Base-by-base conservation (phyloP, 1,140 invertebrate species). In the Alviniconcha marisindica region DNA sequence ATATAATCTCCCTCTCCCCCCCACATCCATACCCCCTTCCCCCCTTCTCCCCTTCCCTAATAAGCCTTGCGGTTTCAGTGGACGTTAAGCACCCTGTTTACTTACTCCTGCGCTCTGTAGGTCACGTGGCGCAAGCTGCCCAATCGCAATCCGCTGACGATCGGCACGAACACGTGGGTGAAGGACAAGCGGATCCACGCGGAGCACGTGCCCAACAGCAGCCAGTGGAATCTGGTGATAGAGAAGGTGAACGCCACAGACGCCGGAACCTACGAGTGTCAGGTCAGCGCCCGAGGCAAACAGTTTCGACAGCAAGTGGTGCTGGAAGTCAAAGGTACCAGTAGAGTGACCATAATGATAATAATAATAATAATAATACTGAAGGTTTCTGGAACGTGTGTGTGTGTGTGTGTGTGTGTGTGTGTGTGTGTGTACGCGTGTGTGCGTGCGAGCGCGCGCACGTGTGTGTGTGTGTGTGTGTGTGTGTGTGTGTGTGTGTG, bases 181-280 rank as follows among this genome's bases (percentile, higher is more conserved):
- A 83, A 83, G 38, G 86, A 87, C 78, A 48, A 40, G 28, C 63
- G 86, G 21, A 73, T 87, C 21, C 86, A 85, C 31, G 80, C 81
- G 24, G 86, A 87, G 83, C 86, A 87, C 77, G 84, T 87, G 83
- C 86, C 86, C 56, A 87, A 87, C 84, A 85, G 84, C 81, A 81
- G 77, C 31, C 84, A 87, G 38, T 87, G 86, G 86, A 87, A 87
- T 48, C 84, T 87, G 36, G 81, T 87, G 33, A 85, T 87, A 48
- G 79, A 87, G 48, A 76, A 81, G 36, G 84, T 83, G 38, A 69
- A 76, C 7, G 40, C 78, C 3, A 28, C 48, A 10, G 86, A 87
- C 77, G 77, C 82, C 3, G 86, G 84, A 2, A 54, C 66, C 1
- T 87, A 85, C 81, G 86, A 85, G 42, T 87, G 86, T 56, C 82